These are phyloP conservation scores for Ochotona curzoniae DNA, from an alignment of 2,113 vertebrate genomes.

Conservation along the genomic window DNA sequence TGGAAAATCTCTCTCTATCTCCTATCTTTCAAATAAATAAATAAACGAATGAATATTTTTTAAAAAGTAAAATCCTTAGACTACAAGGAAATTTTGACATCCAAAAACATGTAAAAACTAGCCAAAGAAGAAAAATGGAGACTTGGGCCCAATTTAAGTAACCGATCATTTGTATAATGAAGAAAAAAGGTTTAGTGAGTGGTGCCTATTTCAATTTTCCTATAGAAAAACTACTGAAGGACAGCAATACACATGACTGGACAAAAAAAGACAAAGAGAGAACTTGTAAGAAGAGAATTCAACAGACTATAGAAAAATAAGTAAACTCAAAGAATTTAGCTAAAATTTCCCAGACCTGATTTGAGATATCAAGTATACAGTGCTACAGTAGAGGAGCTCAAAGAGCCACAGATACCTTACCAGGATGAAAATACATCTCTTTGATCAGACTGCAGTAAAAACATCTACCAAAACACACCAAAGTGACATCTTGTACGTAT, in stretches of 20 bases:
- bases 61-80: background rate
- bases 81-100: background rate
- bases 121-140: background rate
- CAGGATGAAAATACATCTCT: background rate
- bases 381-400: background rate
- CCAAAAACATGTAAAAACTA: background rate
- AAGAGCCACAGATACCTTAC: background rate
- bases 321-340: background rate
- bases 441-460: background rate
- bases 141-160: background rate
- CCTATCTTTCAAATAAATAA: no score
- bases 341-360: background rate
- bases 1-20: no score
- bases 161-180: slow-evolving; percentile 15
- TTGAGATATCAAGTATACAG: background rate
- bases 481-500: background rate
- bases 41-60: no score
- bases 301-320: background rate
- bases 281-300: background rate
- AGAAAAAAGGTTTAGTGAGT: slow-evolving; percentile 4
- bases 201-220: background rate
- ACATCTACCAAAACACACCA: background rate
- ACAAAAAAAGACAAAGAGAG: background rate
- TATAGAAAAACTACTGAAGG: background rate
- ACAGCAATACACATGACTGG: background rate